Base-by-base conservation (phyloP, 2,113 vertebrate species). In the Patagioenas fasciata region DNA sequence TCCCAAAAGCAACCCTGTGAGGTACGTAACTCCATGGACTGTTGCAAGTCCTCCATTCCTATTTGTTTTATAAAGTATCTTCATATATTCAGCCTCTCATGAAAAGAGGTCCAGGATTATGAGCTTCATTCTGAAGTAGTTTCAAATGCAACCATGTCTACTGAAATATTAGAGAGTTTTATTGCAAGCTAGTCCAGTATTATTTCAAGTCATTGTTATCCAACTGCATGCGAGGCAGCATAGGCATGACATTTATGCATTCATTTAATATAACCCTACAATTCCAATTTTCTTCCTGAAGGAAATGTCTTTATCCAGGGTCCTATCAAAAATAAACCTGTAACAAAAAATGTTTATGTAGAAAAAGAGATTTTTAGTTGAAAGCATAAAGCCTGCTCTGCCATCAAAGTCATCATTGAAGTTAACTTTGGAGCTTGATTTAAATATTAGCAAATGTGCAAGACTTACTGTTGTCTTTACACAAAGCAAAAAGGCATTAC, bases 401-500 rank as follows among this genome's bases (percentile, higher is more conserved):
- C 56, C 32, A 54, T 51, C 75, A 67, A 71, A 83, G 28, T 47
- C 88, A 60, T 29, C 10, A 70, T 84, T 28, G 85, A 64, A 51
- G 44, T 75, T 73, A 73, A 93, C 60, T 86, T 78, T 81, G 34
- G 91, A 81, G 34, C 3, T 64, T 79, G 38, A 84, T 67, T 86
- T 81, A 81, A 92, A 71, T 73, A 88, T 64, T 70, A 93, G 20
- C 32, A 95, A 92, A 91, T 69, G 10, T 31, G 53, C 40, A 85
- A 75, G 61, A 79, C 40, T 64, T 74, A 74, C 28, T 71, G 13
- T 44, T 62, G 31, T 56, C 36, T 78, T 87, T 67, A 65, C 26
- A 53, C 29, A 84, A 81, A 89, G 50, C 19, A 89, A 89, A 95
- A 92, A 80, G 64, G 40, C 31, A 89, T 70, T 91, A 88, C 80